Conservation (phyloP, 2,113 vertebrate species). For the Nesogale talazaci region DNA sequence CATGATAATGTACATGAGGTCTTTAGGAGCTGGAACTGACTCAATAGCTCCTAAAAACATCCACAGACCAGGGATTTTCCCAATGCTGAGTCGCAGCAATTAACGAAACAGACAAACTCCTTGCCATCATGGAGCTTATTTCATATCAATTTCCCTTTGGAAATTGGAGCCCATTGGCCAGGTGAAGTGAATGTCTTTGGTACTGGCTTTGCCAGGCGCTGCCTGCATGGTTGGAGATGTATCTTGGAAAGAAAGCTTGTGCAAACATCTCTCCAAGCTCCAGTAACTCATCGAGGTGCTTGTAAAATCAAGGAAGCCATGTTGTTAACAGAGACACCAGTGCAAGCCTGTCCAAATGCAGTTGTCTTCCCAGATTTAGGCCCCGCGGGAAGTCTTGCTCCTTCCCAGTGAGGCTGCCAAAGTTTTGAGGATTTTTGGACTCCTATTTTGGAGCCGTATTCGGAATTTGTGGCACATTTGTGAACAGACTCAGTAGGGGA, state of each 20-base stretch:
- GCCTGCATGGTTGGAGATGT: slow-evolving; percentile 48
- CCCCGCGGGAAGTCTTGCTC: slow-evolving; percentile 6
- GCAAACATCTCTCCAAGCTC: slow-evolving; percentile 52
- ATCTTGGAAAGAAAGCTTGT: slow-evolving; percentile 57
- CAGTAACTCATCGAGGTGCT: slow-evolving; percentile 35
- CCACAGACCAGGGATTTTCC: not conserved
- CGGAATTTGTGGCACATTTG: slow-evolving; percentile 48
- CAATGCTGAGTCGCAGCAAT: not conserved
- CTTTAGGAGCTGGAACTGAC: too few species aligned
- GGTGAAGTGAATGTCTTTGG: slow-evolving; percentile 64
- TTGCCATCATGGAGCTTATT: not conserved
- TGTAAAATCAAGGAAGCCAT: not conserved
- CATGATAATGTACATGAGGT: too few species aligned
- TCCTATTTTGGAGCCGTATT: slow-evolving; percentile 29
- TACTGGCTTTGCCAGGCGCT: slow-evolving; percentile 57
- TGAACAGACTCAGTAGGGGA: not conserved
- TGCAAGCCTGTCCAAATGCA: slow-evolving; percentile 57
- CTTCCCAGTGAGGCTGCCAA: slow-evolving; percentile 55
- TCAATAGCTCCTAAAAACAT: too few species aligned
- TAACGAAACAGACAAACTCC: not conserved
- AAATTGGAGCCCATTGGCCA: not conserved
- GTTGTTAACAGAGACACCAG: slow-evolving; percentile 23
- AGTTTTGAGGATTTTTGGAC: slow-evolving; percentile 59
- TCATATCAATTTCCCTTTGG: not conserved
- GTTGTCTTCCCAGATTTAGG: slow-evolving; percentile 59